Conservation (phyloP, 2,797 vertebrate genomes). For the Rhodeus uyekii region DNA sequence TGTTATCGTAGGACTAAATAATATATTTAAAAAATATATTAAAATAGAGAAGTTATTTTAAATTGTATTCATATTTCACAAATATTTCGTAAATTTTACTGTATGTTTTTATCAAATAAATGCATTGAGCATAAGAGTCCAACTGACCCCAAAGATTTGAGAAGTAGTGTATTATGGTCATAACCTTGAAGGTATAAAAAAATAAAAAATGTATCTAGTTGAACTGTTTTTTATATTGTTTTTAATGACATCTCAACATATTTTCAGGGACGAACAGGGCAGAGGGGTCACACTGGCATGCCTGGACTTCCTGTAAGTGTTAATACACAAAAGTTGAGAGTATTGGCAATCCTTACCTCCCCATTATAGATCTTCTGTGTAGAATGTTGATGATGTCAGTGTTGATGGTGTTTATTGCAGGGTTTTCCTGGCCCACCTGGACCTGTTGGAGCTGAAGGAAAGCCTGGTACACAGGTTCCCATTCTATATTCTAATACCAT, state of each 20-base stretch:
- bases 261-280: constrained; percentile 71
- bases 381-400: constrained; percentile 27
- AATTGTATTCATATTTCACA: background rate
- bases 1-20: background rate
- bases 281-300: constrained; percentile 70
- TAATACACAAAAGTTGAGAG: background rate
- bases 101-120: background rate
- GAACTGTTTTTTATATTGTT: background rate
- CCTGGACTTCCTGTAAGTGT: constrained; percentile 73
- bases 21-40: background rate
- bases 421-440: constrained; percentile 80
- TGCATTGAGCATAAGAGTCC: background rate
- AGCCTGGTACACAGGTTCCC: constrained; percentile 99
- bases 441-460: constrained; percentile 88
- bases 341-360: background rate
- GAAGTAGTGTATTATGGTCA: background rate
- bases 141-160: background rate
- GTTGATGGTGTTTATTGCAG: constrained; percentile 66
- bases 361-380: background rate
- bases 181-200: background rate
- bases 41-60: background rate
- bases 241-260: background rate
- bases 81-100: background rate
- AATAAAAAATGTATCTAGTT: background rate
- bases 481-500: constrained; percentile 82